These are phyloP conservation scores for Struthidea cinerea DNA, from an alignment of 2,113 vertebrate genomes.

Conservation along the genomic window DNA sequence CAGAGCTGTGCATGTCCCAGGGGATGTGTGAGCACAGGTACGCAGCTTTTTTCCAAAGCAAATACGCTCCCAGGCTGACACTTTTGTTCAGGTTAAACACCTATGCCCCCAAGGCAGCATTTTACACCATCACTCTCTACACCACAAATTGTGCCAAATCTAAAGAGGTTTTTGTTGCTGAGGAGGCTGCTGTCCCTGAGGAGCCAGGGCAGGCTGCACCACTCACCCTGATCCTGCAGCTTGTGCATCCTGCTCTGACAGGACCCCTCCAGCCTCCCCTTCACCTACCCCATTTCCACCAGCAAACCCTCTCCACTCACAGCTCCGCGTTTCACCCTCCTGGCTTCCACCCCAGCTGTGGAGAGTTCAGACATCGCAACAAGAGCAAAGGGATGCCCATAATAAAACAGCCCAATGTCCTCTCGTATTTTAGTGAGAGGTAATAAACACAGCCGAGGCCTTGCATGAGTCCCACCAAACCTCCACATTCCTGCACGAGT, in stretches of 20 bases:
- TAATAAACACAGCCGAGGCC: rapidly evolving
- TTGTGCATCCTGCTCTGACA: background rate
- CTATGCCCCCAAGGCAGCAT: background rate
- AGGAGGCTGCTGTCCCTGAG: background rate
- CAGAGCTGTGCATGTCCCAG: rapidly evolving
- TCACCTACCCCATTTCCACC: background rate
- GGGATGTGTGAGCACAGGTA: background rate
- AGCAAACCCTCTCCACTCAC: background rate
- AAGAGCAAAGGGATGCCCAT: background rate
- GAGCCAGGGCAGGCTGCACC: background rate
- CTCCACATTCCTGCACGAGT: rapidly evolving
- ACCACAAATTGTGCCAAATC: background rate
- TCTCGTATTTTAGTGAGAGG: background rate
- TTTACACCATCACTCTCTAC: background rate
- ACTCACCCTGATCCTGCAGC: rapidly evolving
- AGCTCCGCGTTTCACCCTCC: background rate
- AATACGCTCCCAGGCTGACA: rapidly evolving
- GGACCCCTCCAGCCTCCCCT: background rate
- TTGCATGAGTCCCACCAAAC: background rate
- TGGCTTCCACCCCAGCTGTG: background rate
- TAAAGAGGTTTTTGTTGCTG: background rate
- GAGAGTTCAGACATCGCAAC: background rate
- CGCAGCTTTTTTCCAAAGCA: background rate
- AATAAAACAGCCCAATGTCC: background rate
- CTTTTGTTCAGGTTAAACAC: background rate